These are phyloP conservation scores for Xestia rhomboidea DNA, from an alignment of 2,888 invertebrate genomes.

Conservation along the genomic window DNA sequence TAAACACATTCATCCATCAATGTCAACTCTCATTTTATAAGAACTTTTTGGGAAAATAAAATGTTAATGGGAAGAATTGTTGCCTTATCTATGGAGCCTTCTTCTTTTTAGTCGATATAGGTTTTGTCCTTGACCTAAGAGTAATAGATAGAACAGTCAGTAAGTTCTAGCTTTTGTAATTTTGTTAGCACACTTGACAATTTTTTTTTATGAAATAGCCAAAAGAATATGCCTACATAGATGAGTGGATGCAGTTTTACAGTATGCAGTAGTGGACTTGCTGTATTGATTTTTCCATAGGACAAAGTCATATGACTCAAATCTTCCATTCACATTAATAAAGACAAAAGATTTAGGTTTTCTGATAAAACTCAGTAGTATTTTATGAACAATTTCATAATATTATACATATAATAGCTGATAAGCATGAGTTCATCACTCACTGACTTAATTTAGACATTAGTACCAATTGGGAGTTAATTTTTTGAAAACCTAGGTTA, in stretches of 20 bases:
- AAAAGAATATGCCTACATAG: background rate
- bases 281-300: slow-evolving; percentile 10
- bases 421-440: background rate
- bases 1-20: slow-evolving; percentile 78
- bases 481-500: background rate
- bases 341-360: background rate
- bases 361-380: background rate
- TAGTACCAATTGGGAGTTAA: background rate
- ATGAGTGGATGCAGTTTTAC: background rate
- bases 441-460: too few relatives aligned
- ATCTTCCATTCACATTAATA: background rate
- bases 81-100: background rate
- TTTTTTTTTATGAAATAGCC: background rate
- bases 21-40: slow-evolving; percentile 68
- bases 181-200: background rate
- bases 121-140: background rate
- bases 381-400: slow-evolving; percentile 12
- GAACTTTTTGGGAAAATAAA: slow-evolving; percentile 18
- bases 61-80: background rate
- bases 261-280: background rate
- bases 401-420: background rate
- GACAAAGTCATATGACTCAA: slow-evolving; percentile 34
- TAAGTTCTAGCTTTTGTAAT: background rate
- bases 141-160: background rate
- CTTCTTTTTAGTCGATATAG: background rate